Base-by-base conservation (phyloP, 2,113 vertebrate genomes). In the Bambusicola thoracicus region DNA sequence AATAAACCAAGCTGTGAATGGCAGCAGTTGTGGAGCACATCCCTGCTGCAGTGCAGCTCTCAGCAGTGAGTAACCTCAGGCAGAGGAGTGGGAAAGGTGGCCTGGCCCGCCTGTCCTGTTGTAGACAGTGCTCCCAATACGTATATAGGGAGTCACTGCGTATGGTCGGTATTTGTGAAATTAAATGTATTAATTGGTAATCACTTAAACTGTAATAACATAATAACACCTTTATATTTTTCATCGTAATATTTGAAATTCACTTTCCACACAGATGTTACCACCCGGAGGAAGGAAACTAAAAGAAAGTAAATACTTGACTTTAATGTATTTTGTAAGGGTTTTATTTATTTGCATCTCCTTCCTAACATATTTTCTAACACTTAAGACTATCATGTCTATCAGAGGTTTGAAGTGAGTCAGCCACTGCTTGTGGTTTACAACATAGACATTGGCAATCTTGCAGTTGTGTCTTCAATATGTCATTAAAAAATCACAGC, bases 71-170 rank as follows among this genome's bases (percentile, higher is more conserved):
- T n/a, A 13, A 79, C 38, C 4, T 4, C 18, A 22, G 81, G 14
- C 41, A 10, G 32, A 63, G 41, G 62, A 73, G 22, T 56, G 68
- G 69, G 56, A 75, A 67, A 75, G 36, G 41, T 10, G 19, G 7
- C 5, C 5, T 58, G n/a, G 4, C 3, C 18, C 70, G 77, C 5
- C 4, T 62, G n/a, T 4, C 3, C 18, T 75, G 77, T 25, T 27
- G 63, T 25, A n/a, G 13, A 30, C 15, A 21, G 13, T 19, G 40
- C 16, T 93, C 81, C 65, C 40, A 10, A 27, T 1, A 21, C 38
- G 0, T 19, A 4, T 16, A 2, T 19, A 13, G 17, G 38, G 11
- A 73, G 34, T 8, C 36, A 16, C 11, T 0, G 0, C 13, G 6
- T 2, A 10, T 2, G 15, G 24, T 48, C 34, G 41, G 1, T 27